Evolutionary conservation across 1,140 invertebrate genomes (phyloP).

Genomic region (Drosophila oshimai): DNA sequence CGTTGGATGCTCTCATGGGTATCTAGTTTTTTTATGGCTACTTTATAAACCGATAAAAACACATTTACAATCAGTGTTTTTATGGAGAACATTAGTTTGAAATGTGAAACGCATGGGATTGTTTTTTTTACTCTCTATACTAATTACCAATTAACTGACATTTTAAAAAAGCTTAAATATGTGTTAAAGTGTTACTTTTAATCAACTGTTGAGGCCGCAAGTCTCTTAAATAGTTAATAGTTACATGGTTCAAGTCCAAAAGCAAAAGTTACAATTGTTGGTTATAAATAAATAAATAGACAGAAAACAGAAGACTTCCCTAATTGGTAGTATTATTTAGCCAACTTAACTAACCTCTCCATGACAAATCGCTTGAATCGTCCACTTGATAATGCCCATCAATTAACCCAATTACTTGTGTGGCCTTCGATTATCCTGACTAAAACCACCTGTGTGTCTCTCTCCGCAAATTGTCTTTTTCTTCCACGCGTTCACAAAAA

Average conservation of each 20-base stretch:
- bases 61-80: too few species aligned
- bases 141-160: too few species aligned
- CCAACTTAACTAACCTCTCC: not conserved
- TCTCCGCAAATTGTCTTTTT: slow-evolving; percentile 42
- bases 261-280: not conserved
- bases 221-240: too few species aligned
- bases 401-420: slow-evolving; percentile 26
- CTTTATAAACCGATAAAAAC: not conserved
- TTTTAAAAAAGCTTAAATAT: too few species aligned
- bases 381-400: slow-evolving; percentile 8
- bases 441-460: slow-evolving; percentile 41
- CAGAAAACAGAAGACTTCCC: not conserved
- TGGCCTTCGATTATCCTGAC: slow-evolving; percentile 36
- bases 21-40: not conserved
- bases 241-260: too few species aligned
- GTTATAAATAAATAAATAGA: not conserved
- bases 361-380: not conserved
- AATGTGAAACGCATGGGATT: too few species aligned
- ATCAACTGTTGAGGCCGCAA: too few species aligned
- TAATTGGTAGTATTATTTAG: not conserved
- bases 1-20: not conserved
- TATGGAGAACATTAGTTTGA: too few species aligned
- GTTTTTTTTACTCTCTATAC: too few species aligned
- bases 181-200: too few species aligned
- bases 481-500: slow-evolving; percentile 32